These are phyloP conservation scores for Cremastobaeus sp. DNA, from an alignment of 2,888 invertebrate species.

Conservation along the genomic window DNA sequence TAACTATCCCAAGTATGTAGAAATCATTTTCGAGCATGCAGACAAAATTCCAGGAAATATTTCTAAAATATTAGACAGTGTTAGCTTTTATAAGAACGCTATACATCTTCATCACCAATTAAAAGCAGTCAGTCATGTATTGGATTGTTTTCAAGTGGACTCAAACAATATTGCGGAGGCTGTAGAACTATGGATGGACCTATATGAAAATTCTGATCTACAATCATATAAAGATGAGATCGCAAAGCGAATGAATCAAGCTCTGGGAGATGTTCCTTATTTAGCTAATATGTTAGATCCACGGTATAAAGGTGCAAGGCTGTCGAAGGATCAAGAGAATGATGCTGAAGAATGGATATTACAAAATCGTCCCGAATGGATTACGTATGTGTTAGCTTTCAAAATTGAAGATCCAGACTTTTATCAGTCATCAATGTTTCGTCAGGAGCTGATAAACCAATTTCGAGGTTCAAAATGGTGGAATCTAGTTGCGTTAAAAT, in stretches of 20 bases:
- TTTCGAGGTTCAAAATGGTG: constrained; percentile 28
- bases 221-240: neutral
- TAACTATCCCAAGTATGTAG: neutral
- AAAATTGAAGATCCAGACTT: constrained; percentile 19
- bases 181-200: neutral
- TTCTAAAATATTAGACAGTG: constrained; percentile 17
- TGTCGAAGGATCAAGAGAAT: constrained; percentile 10
- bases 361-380: constrained; percentile 16
- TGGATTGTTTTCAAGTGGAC: constrained; percentile 1
- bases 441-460: neutral
- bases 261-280: neutral
- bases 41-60: neutral
- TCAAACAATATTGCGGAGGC: neutral
- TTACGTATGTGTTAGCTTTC: constrained; percentile 4
- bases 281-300: constrained; percentile 1
- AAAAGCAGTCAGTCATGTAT: neutral
- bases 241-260: too few species aligned
- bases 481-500: constrained; percentile 11
- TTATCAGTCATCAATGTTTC: constrained; percentile 24
- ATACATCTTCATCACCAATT: constrained; percentile 5
- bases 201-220: neutral
- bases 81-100: constrained; percentile 9
- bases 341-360: constrained; percentile 5
- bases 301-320: neutral
- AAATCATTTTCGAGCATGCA: neutral